Evolutionary conservation across 2,888 invertebrate species (phyloP).

Genomic region (Atherix ibis): DNA sequence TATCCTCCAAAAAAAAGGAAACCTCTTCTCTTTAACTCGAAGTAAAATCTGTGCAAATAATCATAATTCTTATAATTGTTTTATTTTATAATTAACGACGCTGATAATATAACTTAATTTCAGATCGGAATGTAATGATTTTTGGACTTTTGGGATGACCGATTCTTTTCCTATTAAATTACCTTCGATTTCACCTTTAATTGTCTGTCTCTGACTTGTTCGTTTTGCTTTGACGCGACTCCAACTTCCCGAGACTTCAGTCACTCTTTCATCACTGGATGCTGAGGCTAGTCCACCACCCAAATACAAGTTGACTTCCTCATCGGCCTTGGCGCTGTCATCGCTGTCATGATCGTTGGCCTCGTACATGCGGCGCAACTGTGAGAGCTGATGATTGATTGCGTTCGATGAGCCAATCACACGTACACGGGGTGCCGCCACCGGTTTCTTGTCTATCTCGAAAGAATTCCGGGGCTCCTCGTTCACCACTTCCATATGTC

Average conservation of each 20-base stretch:
- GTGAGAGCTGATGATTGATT: slow-evolving; percentile 27
- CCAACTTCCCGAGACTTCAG: slow-evolving; percentile 39
- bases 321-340: slow-evolving; percentile 37
- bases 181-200: too few species aligned
- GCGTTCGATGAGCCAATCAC: slow-evolving; percentile 24
- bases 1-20: too few species aligned
- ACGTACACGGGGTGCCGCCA: slow-evolving; percentile 26
- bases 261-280: slow-evolving; percentile 17
- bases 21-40: too few species aligned
- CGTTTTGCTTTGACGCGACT: slow-evolving; percentile 37
- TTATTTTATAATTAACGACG: too few species aligned
- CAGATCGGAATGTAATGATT: too few species aligned
- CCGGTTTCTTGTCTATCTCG: slow-evolving; percentile 13
- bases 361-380: slow-evolving; percentile 26
- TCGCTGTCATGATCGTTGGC: slow-evolving; percentile 33
- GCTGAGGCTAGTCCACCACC: slow-evolving; percentile 14
- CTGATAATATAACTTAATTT: too few species aligned
- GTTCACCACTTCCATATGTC: not conserved
- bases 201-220: too few species aligned
- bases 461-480: not conserved
- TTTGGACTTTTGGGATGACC: too few species aligned
- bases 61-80: too few species aligned
- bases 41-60: too few species aligned
- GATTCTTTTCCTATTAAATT: too few species aligned
- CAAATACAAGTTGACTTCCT: slow-evolving; percentile 43